Percentiles rank a stretch among this genome's conserved stretches.
These are phyloP conservation scores for Lithophane socia DNA, from an alignment of 2,888 invertebrate species.

Conservation along the genomic window DNA sequence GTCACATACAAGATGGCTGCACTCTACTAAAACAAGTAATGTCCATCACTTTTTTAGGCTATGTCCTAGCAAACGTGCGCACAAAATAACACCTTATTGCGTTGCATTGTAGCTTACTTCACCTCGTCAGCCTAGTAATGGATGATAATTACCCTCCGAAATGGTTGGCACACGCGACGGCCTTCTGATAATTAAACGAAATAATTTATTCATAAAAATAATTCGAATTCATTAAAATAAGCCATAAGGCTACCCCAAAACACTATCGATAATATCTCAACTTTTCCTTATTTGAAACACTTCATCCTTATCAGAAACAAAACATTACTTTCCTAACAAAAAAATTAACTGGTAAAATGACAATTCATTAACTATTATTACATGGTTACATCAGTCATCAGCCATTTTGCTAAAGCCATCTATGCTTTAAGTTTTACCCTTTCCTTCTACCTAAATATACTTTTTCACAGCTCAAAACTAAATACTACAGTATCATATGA, in stretches of 20 bases:
- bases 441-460: not conserved
- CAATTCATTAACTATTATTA: not conserved
- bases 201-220: not conserved
- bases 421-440: not conserved
- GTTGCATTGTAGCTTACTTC: not conserved
- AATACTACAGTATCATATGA: conserved; percentile 33
- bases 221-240: not conserved
- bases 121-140: not conserved
- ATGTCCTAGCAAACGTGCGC: not conserved
- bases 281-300: conserved; percentile 43
- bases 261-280: conserved; percentile 31
- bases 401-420: not conserved
- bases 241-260: not conserved
- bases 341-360: not conserved
- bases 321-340: not conserved
- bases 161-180: not conserved
- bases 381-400: not conserved
- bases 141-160: not conserved
- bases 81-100: conserved; percentile 10
- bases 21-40: not conserved
- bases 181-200: conserved; percentile 2
- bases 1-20: not conserved
- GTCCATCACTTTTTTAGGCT: not conserved
- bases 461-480: not conserved
- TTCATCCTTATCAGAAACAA: conserved; percentile 35